Evolutionary conservation across 2,113 vertebrate species (phyloP).

Genomic region (Xiphophorus couchianus): DNA sequence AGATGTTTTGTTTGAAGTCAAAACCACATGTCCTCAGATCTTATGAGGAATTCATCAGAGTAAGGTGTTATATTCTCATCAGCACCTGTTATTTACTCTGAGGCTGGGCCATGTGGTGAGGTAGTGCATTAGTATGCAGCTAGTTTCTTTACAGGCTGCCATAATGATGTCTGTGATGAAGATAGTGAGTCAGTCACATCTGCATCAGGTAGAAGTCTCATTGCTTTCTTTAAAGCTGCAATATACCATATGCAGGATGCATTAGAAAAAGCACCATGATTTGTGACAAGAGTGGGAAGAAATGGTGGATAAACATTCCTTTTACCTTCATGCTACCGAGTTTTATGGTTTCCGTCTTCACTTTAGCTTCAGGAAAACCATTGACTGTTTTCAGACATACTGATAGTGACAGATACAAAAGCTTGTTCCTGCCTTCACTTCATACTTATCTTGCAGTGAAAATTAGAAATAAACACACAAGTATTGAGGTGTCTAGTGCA

Average conservation of each 20-base stretch:
- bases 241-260: neutral
- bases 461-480: neutral
- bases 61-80: slow-evolving; percentile 38
- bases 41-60: slow-evolving; percentile 32
- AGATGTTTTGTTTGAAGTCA: neutral
- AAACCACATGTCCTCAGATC: slow-evolving; percentile 1
- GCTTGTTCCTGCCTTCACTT: neutral
- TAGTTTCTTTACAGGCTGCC: slow-evolving; percentile 22
- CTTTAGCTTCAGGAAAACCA: neutral
- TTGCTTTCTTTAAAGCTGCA: slow-evolving; percentile 5
- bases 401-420: neutral
- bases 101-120: slow-evolving; percentile 16
- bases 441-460: neutral
- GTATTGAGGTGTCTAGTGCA: neutral
- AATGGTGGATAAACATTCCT: neutral
- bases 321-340: neutral
- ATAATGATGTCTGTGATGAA: slow-evolving; percentile 36
- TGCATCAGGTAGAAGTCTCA: slow-evolving; percentile 27
- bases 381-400: neutral
- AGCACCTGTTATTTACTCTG: slow-evolving; percentile 54
- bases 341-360: neutral
- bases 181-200: slow-evolving; percentile 22
- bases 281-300: neutral
- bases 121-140: slow-evolving; percentile 46
- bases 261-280: neutral